Base-by-base conservation (phyloP, 1,140 invertebrate species). In the Patella vulgata region DNA sequence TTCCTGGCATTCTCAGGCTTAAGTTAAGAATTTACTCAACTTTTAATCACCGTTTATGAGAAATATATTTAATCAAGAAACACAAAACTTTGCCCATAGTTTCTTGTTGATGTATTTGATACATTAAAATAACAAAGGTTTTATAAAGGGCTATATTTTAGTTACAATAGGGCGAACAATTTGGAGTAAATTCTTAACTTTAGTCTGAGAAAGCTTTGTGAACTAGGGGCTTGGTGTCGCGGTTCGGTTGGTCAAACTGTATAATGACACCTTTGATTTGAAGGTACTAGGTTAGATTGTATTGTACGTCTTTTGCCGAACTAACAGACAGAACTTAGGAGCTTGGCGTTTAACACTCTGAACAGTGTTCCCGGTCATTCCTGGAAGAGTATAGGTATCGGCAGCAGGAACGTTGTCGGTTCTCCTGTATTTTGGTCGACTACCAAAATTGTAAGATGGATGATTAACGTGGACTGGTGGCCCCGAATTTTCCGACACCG, bases 331-430 rank as follows among this genome's bases (percentile, higher is more conserved):
- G 76, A 91, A 93, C 11, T 91, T 84, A 1, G 92, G 92, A 2
- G 90, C 87, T 33, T 88, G 86, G 66, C 85, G 86, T 70, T 90
- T 91, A 59, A 87, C 87, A 6, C 90, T 89, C 77, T 88, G 88
- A 19, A 77, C 70, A 3, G 89, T 89, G 53, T 86, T 87, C n/a
- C 91, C 91, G 65, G 95, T 84, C 50, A 91, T 90, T 43, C 90
- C 28, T 27, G 92, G 92, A 63, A 95, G 91, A 67, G 90, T 91
- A 84, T 96, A 96, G 23, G 90, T 88, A 78, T 96, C 95, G 28
- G 93, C 93, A 70, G 90, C 91, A 92, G 90, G 89, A 68, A 78
- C 84, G 46, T 86, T 80, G 58, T 85, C 85, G 17, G 76, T 75
- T 59, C 82, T 85, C 31, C 79, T 70, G 43, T 82, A 68, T 63